Conservation (phyloP, 2,797 vertebrate genomes). For the Mallotus villosus region DNA sequence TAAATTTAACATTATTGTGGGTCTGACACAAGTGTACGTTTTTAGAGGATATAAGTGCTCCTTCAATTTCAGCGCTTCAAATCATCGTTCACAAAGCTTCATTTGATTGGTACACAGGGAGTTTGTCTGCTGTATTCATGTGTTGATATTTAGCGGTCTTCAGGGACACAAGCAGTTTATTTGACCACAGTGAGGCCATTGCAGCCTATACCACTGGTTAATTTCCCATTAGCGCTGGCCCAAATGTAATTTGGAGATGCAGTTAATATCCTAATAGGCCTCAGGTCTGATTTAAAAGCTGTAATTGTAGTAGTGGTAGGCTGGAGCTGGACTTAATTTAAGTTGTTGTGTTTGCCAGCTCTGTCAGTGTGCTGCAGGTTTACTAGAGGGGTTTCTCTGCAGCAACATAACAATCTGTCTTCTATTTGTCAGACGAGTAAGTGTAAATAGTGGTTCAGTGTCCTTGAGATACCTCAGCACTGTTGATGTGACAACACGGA, state of each 20-base stretch:
- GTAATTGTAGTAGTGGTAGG: slow-evolving; percentile 53
- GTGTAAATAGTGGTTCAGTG: slow-evolving; percentile 52
- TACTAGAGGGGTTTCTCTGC: slow-evolving; percentile 10
- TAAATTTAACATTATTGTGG: slow-evolving; percentile 6
- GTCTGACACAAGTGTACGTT: slow-evolving; percentile 7
- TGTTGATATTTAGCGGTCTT: slow-evolving; percentile 42
- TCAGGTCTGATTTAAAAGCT: slow-evolving; percentile 49
- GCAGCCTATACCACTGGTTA: slow-evolving; percentile 27
- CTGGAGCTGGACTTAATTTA: slow-evolving; percentile 32
- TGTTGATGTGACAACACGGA: slow-evolving; percentile 35
- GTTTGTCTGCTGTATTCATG: neutral
- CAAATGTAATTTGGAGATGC: slow-evolving; percentile 34
- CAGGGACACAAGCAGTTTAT: slow-evolving; percentile 29
- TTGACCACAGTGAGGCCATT: slow-evolving; percentile 49
- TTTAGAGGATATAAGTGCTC: slow-evolving; percentile 1
- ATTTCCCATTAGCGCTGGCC: slow-evolving; percentile 36
- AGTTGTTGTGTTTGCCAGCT: slow-evolving; percentile 18
- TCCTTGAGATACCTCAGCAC: slow-evolving; percentile 58
- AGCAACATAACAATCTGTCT: slow-evolving; percentile 34
- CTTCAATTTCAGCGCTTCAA: neutral
- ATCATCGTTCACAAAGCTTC: slow-evolving; percentile 2
- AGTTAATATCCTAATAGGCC: slow-evolving; percentile 53
- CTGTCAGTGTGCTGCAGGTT: slow-evolving; percentile 39
- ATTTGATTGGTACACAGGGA: slow-evolving; percentile 17
- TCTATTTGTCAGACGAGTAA: slow-evolving; percentile 32